These are phyloP conservation scores for Tipula unca DNA, from an alignment of 2,888 invertebrate genomes.

Conservation along the genomic window DNA sequence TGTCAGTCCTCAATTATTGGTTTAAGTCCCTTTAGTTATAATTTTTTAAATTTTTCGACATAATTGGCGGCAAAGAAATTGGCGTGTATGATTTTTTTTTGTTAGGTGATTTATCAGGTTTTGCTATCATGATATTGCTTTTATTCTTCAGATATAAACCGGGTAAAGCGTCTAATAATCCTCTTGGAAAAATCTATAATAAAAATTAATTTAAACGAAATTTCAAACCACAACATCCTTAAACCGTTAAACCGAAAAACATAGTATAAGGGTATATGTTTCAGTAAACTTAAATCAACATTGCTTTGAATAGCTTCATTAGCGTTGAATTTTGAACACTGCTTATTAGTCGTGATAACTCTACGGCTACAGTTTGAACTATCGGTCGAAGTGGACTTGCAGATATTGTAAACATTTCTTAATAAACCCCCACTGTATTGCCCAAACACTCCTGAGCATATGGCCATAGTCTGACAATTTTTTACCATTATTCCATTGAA, in stretches of 20 bases:
- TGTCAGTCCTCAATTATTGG: too few relatives aligned
- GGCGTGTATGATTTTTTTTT: too few relatives aligned
- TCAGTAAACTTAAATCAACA: conserved; percentile 62
- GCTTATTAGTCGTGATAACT: conserved; percentile 77
- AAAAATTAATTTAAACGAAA: conserved; percentile 19
- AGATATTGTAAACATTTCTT: conserved; percentile 52
- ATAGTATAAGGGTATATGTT: conserved; percentile 55
- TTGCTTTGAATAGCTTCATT: conserved; percentile 70
- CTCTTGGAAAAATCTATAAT: conserved; percentile 66
- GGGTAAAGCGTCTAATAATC: conserved; percentile 70
- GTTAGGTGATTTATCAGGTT: too few relatives aligned
- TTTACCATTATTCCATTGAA: conserved; percentile 68
- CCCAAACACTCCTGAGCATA: conserved; percentile 85
- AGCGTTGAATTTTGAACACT: conserved; percentile 61
- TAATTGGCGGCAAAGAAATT: too few relatives aligned
- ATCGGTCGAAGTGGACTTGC: conserved; percentile 72
- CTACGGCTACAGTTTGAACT: conserved; percentile 87
- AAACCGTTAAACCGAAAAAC: conserved; percentile 27
- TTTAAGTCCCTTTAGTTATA: too few relatives aligned
- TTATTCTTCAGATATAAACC: conserved; percentile 52
- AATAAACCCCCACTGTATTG: conserved; percentile 54
- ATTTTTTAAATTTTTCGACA: too few relatives aligned
- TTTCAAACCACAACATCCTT: neutral
- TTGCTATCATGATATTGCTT: too few relatives aligned
- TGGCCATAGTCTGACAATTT: conserved; percentile 69